A percentile compares a stretch with the other conserved stretches of the same genome.
phyloP scores from a whole-genome alignment of 2,797 vertebrate genomes.

The Harpagifer antarcticus region DNA sequence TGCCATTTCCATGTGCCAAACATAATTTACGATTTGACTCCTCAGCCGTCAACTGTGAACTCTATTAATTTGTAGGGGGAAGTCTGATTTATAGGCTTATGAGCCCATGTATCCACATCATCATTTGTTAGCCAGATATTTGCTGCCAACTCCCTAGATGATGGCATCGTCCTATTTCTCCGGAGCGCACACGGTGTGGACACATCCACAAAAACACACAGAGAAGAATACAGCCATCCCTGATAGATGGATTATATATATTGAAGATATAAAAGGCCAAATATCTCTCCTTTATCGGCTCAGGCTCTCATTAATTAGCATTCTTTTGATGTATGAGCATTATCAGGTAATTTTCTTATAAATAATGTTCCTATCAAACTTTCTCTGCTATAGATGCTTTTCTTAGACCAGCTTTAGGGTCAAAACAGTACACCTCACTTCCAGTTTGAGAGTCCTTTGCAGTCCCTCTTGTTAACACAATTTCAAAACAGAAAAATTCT shows the following conservation, averaged over 20 bases:
- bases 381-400: constrained; percentile 47
- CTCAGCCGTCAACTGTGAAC: constrained; percentile 75
- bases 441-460: constrained; percentile 32
- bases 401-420: constrained; percentile 57
- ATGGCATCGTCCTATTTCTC: constrained; percentile 65
- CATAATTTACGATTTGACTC: constrained; percentile 72
- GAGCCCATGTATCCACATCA: constrained; percentile 75
- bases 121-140: constrained; percentile 81
- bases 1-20: constrained; percentile 64
- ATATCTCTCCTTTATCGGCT: neutral
- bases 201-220: constrained; percentile 20
- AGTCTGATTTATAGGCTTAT: constrained; percentile 78
- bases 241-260: neutral
- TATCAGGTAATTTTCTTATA: constrained; percentile 50
- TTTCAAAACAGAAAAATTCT: constrained; percentile 60
- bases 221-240: neutral
- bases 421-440: constrained; percentile 40
- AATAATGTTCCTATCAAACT: constrained; percentile 50
- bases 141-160: constrained; percentile 74
- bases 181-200: constrained; percentile 28
- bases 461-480: constrained; percentile 54
- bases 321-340: constrained; percentile 6
- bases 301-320: neutral
- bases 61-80: constrained; percentile 75
- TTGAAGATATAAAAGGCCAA: neutral